Evolutionary conservation across 2,113 vertebrate genomes (phyloP), one percentile per base, ranked within the genome.

Genomic region (Anguilla rostrata): DNA sequence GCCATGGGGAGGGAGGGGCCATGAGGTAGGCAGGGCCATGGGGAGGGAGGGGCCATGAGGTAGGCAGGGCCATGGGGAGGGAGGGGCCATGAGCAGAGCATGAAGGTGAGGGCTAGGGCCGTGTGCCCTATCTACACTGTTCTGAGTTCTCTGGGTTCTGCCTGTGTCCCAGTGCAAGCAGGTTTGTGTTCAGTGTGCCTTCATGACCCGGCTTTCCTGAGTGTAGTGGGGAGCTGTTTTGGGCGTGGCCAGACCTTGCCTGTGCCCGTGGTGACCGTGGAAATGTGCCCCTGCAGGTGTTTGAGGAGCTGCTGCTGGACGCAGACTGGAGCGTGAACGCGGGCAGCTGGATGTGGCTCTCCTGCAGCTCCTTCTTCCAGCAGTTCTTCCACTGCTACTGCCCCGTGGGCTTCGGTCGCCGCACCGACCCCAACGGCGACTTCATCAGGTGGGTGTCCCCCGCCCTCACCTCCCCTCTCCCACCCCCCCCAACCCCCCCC

Each of bases 301-400:
- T 93, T 86, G 92, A 93, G 84, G 92, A 92, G 89, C 87, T 93
- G 22, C 83, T 93, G 39, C 78, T 93, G 86, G 92, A 93, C 26
- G 91, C 92, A 0, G 92, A 93, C 88, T 93, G 92, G 92, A 93
- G 92, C 14, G 89, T 92, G 82, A 93, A 93, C 29, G 92, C 91
- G 0, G 92, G 92, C 66, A 92, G 92, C 87, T 92, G 91, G 92
- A 92, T 93, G 92, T 89, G 90, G 40, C 91, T 91, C 40, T 93
- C 92, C 87, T 93, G 91, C 85, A 92, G 91, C 83, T 93, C 92
- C 26, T 93, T 93, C 87, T 93, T 93, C 75, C 92, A 93, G 84
- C 92, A 92, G 90, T 93, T 93, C 84, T 92, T 92, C 83, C 89
- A 93, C 86, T 93, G 92, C 84, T 93, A 93, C 89, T 92, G 92